Evolutionary conservation across 2,888 invertebrate species (phyloP).

Genomic region (Epinotia bilunana): DNA sequence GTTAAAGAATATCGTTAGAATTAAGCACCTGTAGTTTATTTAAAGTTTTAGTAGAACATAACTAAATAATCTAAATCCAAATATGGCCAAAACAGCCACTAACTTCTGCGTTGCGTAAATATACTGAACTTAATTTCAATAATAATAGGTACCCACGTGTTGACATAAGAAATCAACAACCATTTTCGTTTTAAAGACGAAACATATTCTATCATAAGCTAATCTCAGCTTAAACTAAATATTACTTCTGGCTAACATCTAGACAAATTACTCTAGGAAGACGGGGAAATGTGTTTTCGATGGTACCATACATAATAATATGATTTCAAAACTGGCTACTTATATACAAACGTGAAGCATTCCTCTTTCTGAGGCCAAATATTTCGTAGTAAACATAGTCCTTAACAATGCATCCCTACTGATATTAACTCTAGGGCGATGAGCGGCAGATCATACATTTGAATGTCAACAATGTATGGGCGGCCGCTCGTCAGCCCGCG

Average conservation of each 20-base stretch:
- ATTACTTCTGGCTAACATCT: not conserved
- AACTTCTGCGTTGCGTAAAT: not conserved
- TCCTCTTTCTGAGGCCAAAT: not conserved
- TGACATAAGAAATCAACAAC: not conserved
- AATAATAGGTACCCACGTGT: not conserved
- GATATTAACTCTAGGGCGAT: not conserved
- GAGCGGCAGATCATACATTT: too few relatives aligned
- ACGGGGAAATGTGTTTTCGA: constrained; percentile 37
- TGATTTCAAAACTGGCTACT: not conserved
- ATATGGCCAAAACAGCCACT: not conserved
- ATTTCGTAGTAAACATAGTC: constrained; percentile 10
- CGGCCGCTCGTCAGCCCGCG: too few relatives aligned
- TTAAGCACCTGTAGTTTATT: too few relatives aligned
- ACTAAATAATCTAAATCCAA: not conserved
- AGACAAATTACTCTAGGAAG: constrained; percentile 15
- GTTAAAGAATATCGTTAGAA: not conserved
- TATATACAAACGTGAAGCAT: constrained; percentile 5
- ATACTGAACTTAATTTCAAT: not conserved
- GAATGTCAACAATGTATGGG: too few relatives aligned
- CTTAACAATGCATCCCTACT: constrained; percentile 13
- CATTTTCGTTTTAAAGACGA: not conserved
- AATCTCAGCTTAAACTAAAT: too few relatives aligned
- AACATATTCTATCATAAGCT: not conserved
- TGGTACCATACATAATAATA: constrained; percentile 5
- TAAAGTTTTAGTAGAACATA: not conserved